Base-by-base conservation (phyloP, 1,140 invertebrate species). In the Danaus plexippus region DNA sequence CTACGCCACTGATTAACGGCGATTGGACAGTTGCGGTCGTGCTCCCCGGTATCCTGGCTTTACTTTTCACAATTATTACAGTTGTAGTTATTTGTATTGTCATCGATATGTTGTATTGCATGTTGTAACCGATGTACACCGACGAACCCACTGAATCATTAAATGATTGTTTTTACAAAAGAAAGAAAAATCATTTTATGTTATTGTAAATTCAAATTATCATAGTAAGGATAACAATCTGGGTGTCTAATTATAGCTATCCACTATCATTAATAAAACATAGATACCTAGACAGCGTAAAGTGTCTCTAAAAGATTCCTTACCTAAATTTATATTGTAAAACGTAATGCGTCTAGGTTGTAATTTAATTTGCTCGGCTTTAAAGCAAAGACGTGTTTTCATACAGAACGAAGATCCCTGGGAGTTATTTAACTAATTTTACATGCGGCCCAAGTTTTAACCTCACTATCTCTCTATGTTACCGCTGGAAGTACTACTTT, bases 351-450 rank as follows among this genome's bases (percentile, higher is more conserved):
- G 58, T 58, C 51, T 64, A 71, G 77, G 68, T 75, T 64, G 48
- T 57, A 12, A 43, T 69, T 67, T 79, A 77, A 80, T 80, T 80
- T 66, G 58, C 71, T 66, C 63, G 71, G 73, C 69, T 76, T 76
- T 81, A 80, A 61, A 80, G 78, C 77, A 81, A 83, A 81, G 76
- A 78, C 78, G 69, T 83, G 80, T 81, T 78, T 69, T 67, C 73
- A 72, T 79, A 74, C 56, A 70, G 61, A 62, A 66, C 52, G 66
- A 71, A 76, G 69, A 73, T 74, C 71, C 68, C 65, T 50, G 42
- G 66, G 71, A 77, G 71, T 77, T 77, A 76, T 79, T 80, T 78
- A 74, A 78, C 72, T 76, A 79, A 83, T 77, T 83, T 78, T 74
- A 80, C 71, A 78, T 75, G 75, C 69, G 72, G 67, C 64, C 63